Evolutionary conservation across 1,140 invertebrate species (phyloP), one percentile per base, ranked within the genome.

Genomic region (Drosophila sulfurigaster): DNA sequence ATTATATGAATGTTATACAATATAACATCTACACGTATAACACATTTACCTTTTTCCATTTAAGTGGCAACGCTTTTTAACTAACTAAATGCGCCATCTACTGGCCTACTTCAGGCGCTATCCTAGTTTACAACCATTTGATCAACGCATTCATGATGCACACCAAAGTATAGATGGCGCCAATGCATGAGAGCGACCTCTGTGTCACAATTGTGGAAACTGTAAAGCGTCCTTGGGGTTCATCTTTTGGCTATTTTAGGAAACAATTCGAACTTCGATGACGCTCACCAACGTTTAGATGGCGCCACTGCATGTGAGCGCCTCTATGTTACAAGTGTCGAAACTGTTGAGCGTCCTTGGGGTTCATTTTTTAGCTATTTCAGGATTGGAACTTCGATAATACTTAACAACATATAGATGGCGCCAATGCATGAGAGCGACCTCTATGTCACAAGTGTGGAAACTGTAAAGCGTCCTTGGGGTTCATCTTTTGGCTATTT

Each of bases 341-440:
- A 20, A 20, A 20, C 3, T 20, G 20, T 20, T 3, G 10, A 8
- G 3, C 51, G 3, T 16, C n/a, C 28, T 54, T 35, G 6, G 15
- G 4, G 15, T 57, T 41, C 13, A n/a, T 13, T 16, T 7, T n/a
- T 25, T 20, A 1, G 11, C 11, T 56, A 38, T 5, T 56, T 11
- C 6, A 10, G 35, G 1, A 10, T 57, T 16, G 4, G 15, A 43
- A 20, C 2, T 15, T 3, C 35, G 13, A 38, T 20, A 3, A 3
- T 20, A 3, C 20, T 3, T 3, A 20, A 2, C 2, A 20, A 20
- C 20, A 3, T 13, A 5, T 13, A 32, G 51, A 52, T 30, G 51
- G 48, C 48, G 48, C 48, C 32, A 41, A n/a, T n/a, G n/a, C n/a
- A n/a, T n/a, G n/a, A n/a, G 5, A 54, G 28, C 51, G 28, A 6